A percentile compares a stretch with the other conserved stretches of the same genome.
Conservation (phyloP, 23 tunicate species). For the Halocynthia roretzi region DNA sequence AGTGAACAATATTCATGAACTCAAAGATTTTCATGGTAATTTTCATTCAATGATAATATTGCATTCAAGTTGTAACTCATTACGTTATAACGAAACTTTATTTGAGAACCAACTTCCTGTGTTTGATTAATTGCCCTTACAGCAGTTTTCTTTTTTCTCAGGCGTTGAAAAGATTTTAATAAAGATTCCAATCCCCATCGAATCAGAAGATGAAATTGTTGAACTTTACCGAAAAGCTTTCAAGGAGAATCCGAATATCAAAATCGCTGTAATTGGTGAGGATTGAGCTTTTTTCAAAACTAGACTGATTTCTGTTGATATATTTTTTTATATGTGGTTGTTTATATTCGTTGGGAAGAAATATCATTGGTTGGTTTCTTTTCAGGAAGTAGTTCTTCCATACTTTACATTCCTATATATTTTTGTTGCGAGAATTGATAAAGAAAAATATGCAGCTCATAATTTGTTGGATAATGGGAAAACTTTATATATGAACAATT, state of each 20-base stretch:
- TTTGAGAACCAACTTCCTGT: not conserved
- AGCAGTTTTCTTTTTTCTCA: not conserved
- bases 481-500: too few relatives aligned
- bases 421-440: too few relatives aligned
- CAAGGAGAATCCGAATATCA: constrained; percentile 35
- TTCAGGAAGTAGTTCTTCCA: too few relatives aligned
- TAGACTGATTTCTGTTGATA: too few relatives aligned
- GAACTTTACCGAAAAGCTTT: constrained; percentile 23
- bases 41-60: not conserved
- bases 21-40: constrained; percentile 36
- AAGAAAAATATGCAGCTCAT: too few relatives aligned
- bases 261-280: constrained; percentile 47
- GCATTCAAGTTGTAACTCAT: not conserved
- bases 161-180: constrained; percentile 23
- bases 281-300: too few relatives aligned
- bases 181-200: constrained; percentile 40
- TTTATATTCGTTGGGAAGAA: too few relatives aligned
- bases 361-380: too few relatives aligned
- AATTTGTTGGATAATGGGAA: too few relatives aligned
- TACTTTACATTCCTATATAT: too few relatives aligned
- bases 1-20: constrained; percentile 49
- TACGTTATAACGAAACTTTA: not conserved
- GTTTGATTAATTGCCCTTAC: not conserved
- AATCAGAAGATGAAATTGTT: constrained; percentile 41
- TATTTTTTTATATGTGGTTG: too few relatives aligned